Base-by-base conservation (phyloP, 2,797 vertebrate genomes). In the Pseudopleuronectes americanus region DNA sequence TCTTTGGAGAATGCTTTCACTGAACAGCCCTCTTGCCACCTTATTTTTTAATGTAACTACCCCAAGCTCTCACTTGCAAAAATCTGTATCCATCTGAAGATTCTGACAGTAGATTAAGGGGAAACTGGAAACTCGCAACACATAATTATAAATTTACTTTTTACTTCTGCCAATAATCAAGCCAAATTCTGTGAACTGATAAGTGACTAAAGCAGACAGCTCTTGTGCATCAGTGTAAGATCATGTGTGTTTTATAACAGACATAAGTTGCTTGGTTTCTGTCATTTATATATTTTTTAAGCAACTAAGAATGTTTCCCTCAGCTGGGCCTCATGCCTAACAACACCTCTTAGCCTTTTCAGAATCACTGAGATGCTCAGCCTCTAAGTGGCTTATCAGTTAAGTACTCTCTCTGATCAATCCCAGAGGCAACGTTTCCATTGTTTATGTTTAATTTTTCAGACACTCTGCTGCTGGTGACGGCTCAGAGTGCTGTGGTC, bases 361-460 rank as follows among this genome's bases (percentile, higher is more conserved):
- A 36, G 59, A 80, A 64, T 53, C 59, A 38, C 49, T 31, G 55
- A 53, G 8, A 48, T 4, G 16, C 74, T 65, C 1, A 10, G 26
- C 28, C 61, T 21, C 21, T 43, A 8, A 55, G 58, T 71, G 70
- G 64, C 47, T 77, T 56, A 72, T 54, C 33, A 41, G 60, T 53
- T 59, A 69, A 74, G 53, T 49, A 70, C 64, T 79, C 41, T 6
- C 38, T 47, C 19, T 57, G 68, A 85, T 83, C 64, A 77, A 68
- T 70, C 65, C 57, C 6, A 13, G 41, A 75, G 56, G 47, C 43
- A 22, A 45, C 31, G 26, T 61, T 80, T 72, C 52, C 26, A 80
- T 66, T 6, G n/a, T 70, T 43, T 38, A 26, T n/a, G 53, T 65
- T 66, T 71, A n/a, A 68, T 68, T 74, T 45, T 54, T 58, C 56